Evolutionary conservation across 2,797 vertebrate genomes (phyloP), one percentile per base, ranked within the genome.

Genomic region (Scarus forsteni): DNA sequence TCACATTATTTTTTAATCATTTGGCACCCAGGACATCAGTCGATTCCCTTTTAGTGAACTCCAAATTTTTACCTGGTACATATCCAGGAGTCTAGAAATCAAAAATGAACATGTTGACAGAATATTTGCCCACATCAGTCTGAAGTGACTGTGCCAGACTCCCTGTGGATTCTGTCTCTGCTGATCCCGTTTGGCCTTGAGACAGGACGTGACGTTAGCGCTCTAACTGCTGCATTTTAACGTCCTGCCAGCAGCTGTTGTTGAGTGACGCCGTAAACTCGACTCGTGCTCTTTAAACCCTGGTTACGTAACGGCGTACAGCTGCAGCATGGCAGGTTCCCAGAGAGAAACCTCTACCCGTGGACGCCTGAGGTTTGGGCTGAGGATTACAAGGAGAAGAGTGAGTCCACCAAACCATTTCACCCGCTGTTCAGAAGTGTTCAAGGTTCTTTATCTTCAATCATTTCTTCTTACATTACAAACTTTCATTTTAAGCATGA

Each of bases 161-260:
- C 19, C 27, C 0, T 13, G 27, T 45, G 44, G 7, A 36, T 60
- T 51, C 40, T 45, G 38, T 12, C 39, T 19, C 35, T 43, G 15
- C 35, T 9, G 2, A 12, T 9, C 8, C 56, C 15, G 43, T 54
- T 66, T 55, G 49, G 53, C 53, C 36, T 50, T 7, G 7, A 61
- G 39, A 44, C n/a, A 8, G 35, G 3, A 34, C 35, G 7, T 48
- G 18, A 51, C 51, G 51, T 77, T 40, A 56, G 27, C 42, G 38
- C 15, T 43, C n/a, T 15, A 3, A 8, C 10, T n/a, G 62, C 63
- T 54, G 60, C 6, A 59, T 63, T 59, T 54, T 34, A 67, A 60
- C 6, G 15, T 75, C 52, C 62, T 38, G 56, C 60, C 60, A 57
- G 59, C 42, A 43, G 66, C 72, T 63, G 79, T 15, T 56, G 14